Evolutionary conservation across 2,888 invertebrate genomes (phyloP).

Genomic region (Cenopis cana): DNA sequence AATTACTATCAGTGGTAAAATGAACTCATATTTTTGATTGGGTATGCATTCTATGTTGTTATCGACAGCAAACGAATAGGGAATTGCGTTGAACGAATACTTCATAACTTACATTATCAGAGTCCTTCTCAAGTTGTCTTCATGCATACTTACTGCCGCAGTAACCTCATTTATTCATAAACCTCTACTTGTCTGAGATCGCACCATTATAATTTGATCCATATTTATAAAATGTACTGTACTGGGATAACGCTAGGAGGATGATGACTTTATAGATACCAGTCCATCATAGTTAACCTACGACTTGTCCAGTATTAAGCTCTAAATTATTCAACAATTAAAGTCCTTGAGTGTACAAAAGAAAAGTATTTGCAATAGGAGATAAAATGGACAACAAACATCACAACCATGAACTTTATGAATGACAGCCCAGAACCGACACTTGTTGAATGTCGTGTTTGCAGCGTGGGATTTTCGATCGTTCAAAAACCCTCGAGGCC

Average conservation of each 20-base stretch:
- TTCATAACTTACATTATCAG: background rate
- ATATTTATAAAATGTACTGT: background rate
- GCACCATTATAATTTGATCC: background rate
- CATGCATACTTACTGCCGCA: background rate
- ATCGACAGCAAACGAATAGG: background rate
- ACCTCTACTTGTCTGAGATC: background rate
- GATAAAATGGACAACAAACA: background rate
- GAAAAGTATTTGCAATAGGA: background rate
- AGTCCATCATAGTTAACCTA: too few relatives aligned
- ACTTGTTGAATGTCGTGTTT: slow-evolving; percentile 23
- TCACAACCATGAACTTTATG: background rate
- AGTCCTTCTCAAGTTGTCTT: background rate
- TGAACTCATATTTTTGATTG: too few relatives aligned
- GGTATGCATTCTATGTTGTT: too few relatives aligned
- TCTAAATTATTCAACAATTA: too few relatives aligned
- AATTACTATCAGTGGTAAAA: too few relatives aligned
- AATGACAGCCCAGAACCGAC: background rate
- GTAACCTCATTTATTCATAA: background rate
- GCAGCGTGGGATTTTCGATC: slow-evolving; percentile 21
- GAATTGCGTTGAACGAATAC: background rate
- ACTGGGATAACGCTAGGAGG: too few relatives aligned
- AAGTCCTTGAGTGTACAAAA: too few relatives aligned
- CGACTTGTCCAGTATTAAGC: too few relatives aligned
- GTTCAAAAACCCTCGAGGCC: slow-evolving; percentile 15
- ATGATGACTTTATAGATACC: too few relatives aligned